A percentile compares a stretch with the other conserved stretches of the same genome.
Evolutionary conservation across 2,113 vertebrate species (phyloP).

Genomic region (Podarcis muralis): DNA sequence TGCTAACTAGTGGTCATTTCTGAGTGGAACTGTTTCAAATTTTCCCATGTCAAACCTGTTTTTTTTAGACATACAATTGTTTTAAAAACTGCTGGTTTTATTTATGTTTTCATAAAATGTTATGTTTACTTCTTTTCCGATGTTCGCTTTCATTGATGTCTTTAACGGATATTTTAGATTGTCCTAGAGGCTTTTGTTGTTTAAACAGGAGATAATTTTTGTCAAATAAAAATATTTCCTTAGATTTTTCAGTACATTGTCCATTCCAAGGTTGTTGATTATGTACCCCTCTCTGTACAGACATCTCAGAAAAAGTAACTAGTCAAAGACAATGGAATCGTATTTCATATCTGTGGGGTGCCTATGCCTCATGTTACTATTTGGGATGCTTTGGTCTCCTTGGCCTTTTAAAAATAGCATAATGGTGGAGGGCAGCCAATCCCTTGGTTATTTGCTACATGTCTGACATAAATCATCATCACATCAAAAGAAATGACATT

Average conservation of each 20-base stretch:
- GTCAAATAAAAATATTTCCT: not conserved
- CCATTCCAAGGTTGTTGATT: not conserved
- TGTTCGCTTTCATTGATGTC: too few species aligned
- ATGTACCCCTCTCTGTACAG: not conserved
- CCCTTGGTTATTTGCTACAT: not conserved
- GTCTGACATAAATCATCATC: not conserved
- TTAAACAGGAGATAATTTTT: too few species aligned
- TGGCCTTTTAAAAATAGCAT: not conserved
- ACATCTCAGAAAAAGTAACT: not conserved
- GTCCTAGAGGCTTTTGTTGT: too few species aligned
- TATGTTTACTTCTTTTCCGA: too few species aligned
- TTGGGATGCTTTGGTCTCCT: not conserved
- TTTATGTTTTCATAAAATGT: too few species aligned
- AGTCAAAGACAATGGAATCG: not conserved
- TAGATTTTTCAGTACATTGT: not conserved
- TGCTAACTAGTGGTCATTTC: too few species aligned
- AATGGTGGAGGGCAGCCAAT: not conserved
- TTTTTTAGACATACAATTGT: too few species aligned
- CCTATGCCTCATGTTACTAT: not conserved
- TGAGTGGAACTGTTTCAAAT: too few species aligned
- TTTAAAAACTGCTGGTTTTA: too few species aligned
- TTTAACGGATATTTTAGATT: too few species aligned
- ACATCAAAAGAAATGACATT: conserved; percentile 6
- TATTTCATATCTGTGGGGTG: not conserved
- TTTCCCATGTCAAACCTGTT: too few species aligned